Evolutionary conservation across 2,888 invertebrate species (phyloP).

Genomic region (Chalcosyrphus nemorum): DNA sequence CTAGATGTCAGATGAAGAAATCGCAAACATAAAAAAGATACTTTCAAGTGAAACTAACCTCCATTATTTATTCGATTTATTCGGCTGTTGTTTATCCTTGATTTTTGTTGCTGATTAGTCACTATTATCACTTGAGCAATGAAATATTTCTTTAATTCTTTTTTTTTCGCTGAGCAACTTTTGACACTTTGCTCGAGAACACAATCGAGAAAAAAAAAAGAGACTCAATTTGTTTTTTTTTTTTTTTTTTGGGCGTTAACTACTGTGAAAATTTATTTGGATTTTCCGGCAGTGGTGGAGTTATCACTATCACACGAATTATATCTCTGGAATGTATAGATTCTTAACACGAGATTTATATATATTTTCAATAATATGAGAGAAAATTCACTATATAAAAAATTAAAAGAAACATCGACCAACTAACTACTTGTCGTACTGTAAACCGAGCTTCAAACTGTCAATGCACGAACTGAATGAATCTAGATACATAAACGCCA

Average conservation of each 20-base stretch:
- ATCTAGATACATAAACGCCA: conserved; percentile 70
- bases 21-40: conserved; percentile 9
- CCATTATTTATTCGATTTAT: conserved; percentile 48
- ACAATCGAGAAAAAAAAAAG: conserved; percentile 10
- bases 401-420: conserved; percentile 23
- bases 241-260: conserved; percentile 64
- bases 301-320: conserved; percentile 35
- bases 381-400: conserved; percentile 13
- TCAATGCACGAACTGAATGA: conserved; percentile 69
- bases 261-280: conserved; percentile 29
- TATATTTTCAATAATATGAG: background rate
- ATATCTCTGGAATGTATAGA: background rate
- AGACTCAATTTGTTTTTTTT: too few relatives aligned
- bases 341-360: background rate
- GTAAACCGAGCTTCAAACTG: conserved; percentile 71
- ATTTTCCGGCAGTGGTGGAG: conserved; percentile 48
- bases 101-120: conserved; percentile 39
- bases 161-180: conserved; percentile 11
- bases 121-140: conserved; percentile 33
- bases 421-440: conserved; percentile 48
- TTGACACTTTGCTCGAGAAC: conserved; percentile 49
- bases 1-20: conserved; percentile 54
- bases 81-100: conserved; percentile 46
- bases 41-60: conserved; percentile 59
- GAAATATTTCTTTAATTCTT: conserved; percentile 11